A percentile compares a stretch with the other conserved stretches of the same genome.
These are phyloP conservation scores for Ceratina calcarata DNA, from an alignment of 1,140 invertebrate species.

Conservation along the genomic window DNA sequence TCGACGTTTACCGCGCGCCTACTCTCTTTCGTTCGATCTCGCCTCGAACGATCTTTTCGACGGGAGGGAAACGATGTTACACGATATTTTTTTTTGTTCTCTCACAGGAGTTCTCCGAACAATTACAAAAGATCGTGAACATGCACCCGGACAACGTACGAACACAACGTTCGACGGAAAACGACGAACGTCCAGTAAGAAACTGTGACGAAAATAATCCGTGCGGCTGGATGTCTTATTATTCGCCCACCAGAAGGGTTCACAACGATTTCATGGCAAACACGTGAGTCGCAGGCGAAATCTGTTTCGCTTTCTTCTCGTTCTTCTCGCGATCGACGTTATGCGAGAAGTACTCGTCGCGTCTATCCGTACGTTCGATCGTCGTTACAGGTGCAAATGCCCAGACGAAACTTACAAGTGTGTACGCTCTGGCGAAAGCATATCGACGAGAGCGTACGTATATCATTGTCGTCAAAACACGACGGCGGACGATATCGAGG, in stretches of 20 bases:
- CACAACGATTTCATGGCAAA: constrained; percentile 13
- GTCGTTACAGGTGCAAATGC: constrained; percentile 82
- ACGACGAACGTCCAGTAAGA: constrained; percentile 39
- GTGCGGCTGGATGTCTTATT: constrained; percentile 32
- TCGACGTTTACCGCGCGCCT: background rate
- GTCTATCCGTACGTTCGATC: too few relatives aligned
- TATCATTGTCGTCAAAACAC: constrained; percentile 80
- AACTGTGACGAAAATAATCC: constrained; percentile 58
- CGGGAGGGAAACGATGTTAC: background rate
- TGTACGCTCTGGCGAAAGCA: constrained; percentile 81
- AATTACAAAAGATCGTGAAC: constrained; percentile 51
- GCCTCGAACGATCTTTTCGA: background rate
- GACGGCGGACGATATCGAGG: constrained; percentile 68
- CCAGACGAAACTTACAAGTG: constrained; percentile 77
- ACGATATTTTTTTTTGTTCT: background rate
- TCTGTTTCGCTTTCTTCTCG: too few relatives aligned
- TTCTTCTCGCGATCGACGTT: too few relatives aligned
- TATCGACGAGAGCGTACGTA: constrained; percentile 82
- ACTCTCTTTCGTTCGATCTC: background rate
- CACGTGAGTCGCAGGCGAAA: constrained; percentile 13
- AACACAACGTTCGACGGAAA: constrained; percentile 57
- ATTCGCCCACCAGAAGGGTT: constrained; percentile 1
- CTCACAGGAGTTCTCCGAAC: constrained; percentile 66
- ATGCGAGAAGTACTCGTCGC: too few relatives aligned
- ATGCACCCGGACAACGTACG: constrained; percentile 55